Evolutionary conservation across 1,140 invertebrate genomes (phyloP).

Genomic region (Trichoplusia ni): DNA sequence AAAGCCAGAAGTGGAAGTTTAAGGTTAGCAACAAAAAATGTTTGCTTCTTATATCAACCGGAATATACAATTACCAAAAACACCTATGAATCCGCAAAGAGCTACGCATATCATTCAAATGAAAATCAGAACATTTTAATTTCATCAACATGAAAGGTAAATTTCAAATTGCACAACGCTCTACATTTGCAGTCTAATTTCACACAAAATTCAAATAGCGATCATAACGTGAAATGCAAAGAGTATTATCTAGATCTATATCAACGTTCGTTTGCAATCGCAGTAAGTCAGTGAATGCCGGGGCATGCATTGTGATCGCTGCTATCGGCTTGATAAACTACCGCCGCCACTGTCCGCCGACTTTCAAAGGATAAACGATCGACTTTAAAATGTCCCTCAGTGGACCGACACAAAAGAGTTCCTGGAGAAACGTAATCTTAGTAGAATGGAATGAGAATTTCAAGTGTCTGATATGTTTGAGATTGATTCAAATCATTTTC

Average conservation of each 20-base stretch:
- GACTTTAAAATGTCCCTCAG: conserved; percentile 44
- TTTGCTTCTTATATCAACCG: too few species aligned
- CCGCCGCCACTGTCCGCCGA: conserved; percentile 49
- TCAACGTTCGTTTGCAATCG: conserved; percentile 14
- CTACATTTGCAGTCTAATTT: background rate
- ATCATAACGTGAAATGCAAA: conserved; percentile 6
- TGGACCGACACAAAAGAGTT: conserved; percentile 31
- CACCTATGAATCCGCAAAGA: too few species aligned
- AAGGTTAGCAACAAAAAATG: too few species aligned
- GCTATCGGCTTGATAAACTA: conserved; percentile 51
- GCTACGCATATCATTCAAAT: too few species aligned
- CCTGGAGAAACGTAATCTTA: conserved; percentile 12
- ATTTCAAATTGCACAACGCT: too few species aligned
- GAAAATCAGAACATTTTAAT: too few species aligned
- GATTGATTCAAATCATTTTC: background rate
- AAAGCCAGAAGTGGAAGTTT: too few species aligned
- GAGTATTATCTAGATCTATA: conserved; percentile 8
- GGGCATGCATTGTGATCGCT: conserved; percentile 32
- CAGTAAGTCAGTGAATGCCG: background rate
- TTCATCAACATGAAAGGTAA: too few species aligned
- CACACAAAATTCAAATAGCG: background rate
- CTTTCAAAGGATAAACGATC: conserved; percentile 54
- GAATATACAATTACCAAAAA: too few species aligned
- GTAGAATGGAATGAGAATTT: conserved; percentile 12
- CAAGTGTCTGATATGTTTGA: background rate